Base-by-base conservation (phyloP, 2,113 vertebrate species). In the Ochotona princeps region DNA sequence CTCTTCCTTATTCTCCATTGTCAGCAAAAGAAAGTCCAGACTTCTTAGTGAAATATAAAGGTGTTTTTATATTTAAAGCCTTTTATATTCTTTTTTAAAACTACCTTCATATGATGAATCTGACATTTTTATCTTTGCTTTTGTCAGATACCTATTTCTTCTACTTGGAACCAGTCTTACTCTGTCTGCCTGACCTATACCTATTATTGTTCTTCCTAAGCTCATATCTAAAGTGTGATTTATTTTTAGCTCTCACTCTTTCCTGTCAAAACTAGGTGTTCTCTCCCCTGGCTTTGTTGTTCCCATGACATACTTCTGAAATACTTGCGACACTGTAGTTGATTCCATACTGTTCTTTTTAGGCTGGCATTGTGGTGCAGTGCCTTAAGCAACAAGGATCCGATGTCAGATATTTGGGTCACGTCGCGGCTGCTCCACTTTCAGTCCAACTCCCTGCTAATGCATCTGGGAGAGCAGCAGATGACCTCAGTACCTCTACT, bases 91-190 rank as follows among this genome's bases (percentile, higher is more conserved):
- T 21, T 83, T 76, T 73, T 73, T 47, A 47, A 80, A 47, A 81
- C 11, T 83, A 54, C 70, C 87, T 65, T 79, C 26, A 35, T 91
- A 21, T 85, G 30, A 47, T 80, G 74, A 70, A n/a, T 89, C 6
- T 21, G 60, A 75, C n/a, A 7, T 61, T 83, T 83, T 75, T 85
- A 8, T 74, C 82, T 90, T 85, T 60, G 44, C 57, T 84, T 82
- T 91, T 92, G 54, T 67, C 70, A n/a, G 21, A 17, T 89, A 13
- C 23, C 3, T 9, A 1, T 87, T 65, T 87, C 26, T 87, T 92
- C 25, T 81, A n/a, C n/a, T 38, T 66, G 83, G 47, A 88, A 72
- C 9, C 86, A 90, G 4, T 6, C n/a, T 93, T 60, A 9, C 54
- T 88, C 30, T 89, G 26, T 30, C 35, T 13, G 23, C 57, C 26